Evolutionary conservation across 2,113 vertebrate genomes (phyloP).

Genomic region (Rhinolophus ferrumequinum): DNA sequence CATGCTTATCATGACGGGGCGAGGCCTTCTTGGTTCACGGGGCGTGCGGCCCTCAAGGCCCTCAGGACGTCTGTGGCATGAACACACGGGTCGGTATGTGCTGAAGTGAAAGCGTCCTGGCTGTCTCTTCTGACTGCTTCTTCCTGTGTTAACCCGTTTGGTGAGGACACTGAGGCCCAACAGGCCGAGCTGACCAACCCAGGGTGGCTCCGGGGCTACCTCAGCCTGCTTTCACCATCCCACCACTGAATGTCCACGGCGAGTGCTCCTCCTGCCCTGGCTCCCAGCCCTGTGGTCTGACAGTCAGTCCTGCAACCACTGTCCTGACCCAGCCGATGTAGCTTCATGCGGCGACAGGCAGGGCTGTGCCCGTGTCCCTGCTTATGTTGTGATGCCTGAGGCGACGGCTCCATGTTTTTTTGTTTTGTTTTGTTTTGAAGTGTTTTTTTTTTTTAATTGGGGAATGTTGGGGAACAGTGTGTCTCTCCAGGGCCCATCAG

Average conservation of each 20-base stretch:
- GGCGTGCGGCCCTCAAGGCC: neutral
- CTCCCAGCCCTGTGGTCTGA: too few relatives aligned
- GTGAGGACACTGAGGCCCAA: neutral
- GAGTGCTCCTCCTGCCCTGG: neutral
- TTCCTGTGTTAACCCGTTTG: neutral
- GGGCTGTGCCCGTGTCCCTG: neutral
- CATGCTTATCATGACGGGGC: too few relatives aligned
- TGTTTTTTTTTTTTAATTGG: too few relatives aligned
- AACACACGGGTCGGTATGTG: neutral
- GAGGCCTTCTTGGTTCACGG: neutral
- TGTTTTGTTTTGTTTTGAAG: too few relatives aligned
- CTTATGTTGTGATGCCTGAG: neutral
- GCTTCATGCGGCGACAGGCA: neutral
- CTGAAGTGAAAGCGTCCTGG: neutral
- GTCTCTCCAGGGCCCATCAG: too few relatives aligned
- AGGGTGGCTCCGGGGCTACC: rapidly evolving
- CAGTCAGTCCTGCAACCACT: neutral
- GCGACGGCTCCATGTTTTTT: neutral
- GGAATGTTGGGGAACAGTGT: too few relatives aligned
- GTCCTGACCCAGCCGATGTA: rapidly evolving
- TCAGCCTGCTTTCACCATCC: neutral
- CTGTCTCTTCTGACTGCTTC: neutral
- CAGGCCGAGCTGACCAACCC: neutral
- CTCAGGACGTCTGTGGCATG: neutral
- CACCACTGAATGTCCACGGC: rapidly evolving